Evolutionary conservation across 2,888 invertebrate species (phyloP), one percentile per base, ranked within the genome.

Genomic region (Thysanoteuthis rhombus): DNA sequence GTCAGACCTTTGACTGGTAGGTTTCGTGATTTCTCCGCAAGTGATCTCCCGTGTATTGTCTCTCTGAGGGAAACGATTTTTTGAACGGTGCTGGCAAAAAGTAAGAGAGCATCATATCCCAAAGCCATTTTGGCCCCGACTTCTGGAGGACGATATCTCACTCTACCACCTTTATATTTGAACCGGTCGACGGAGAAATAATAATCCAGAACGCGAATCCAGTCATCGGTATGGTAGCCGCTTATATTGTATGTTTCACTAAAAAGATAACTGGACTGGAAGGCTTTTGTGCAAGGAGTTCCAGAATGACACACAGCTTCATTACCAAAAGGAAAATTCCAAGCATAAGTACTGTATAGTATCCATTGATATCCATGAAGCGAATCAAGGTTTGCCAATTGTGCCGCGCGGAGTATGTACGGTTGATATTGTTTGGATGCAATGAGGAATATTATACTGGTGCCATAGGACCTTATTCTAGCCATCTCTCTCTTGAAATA

Each of bases 301-400:
- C n/a, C n/a, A 19, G 4, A 0, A 6, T 12, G 25, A 45, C 92
- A 92, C 5, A 92, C 42, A 1, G 12, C 16, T 16, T 92, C 42
- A 19, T 92, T 92, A 0, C 4, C 32, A 42, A 92, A 92, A 0
- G 92, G 92, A 92, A 92, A 92, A 10, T 39, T n/a, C n/a, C 40
- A n/a, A 19, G 92, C 92, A 28, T 92, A 92, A 16, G 32, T 42
- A 16, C 42, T 28, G 8, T n/a, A 25, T 6, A 42, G 39, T n/a
- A 92, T 25, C 92, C 92, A 92, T 32, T 92, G 92, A 12, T 45
- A 92, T 19, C 92, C 92, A 42, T 92, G 39, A 32, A 92, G 40
- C 0, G 92, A 42, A 32, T 40, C 40, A 32, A 92, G 28, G 8
- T 40, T 40, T 6, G 40, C 32, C 3, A 45, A 32, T 45, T 92